These are phyloP conservation scores for Drosophila melanocephala DNA, from an alignment of 2,888 invertebrate genomes.

Conservation along the genomic window DNA sequence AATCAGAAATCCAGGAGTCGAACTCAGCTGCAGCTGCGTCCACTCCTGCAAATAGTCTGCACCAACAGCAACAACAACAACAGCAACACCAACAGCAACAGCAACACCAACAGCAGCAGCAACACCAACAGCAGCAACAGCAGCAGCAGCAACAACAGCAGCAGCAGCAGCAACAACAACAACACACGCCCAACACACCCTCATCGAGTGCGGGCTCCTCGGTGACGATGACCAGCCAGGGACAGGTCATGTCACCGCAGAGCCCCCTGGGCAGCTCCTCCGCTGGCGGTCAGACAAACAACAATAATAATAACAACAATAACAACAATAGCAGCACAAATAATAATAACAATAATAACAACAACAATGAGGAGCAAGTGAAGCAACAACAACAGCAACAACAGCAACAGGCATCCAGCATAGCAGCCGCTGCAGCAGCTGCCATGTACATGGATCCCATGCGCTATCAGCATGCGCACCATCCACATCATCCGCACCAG, in stretches of 20 bases:
- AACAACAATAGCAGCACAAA: slow-evolving; percentile 65
- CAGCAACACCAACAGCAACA: slow-evolving; percentile 82
- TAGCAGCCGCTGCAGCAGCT: slow-evolving; percentile 85
- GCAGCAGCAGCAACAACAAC: slow-evolving; percentile 79
- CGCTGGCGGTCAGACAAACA: slow-evolving; percentile 74
- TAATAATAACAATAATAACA: slow-evolving; percentile 69
- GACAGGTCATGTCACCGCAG: slow-evolving; percentile 85
- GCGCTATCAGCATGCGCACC: slow-evolving; percentile 85
- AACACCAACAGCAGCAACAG: slow-evolving; percentile 74
- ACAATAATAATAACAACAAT: slow-evolving; percentile 76
- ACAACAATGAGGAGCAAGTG: slow-evolving; percentile 81
- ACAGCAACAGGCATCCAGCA: slow-evolving; percentile 84
- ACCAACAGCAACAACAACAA: slow-evolving; percentile 82
- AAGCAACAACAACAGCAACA: slow-evolving; percentile 61
- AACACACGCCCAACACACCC: slow-evolving; percentile 83
- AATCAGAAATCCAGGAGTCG: slow-evolving; percentile 93
- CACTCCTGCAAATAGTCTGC: slow-evolving; percentile 85
- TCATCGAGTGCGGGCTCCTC: slow-evolving; percentile 85
- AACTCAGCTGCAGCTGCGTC: slow-evolving; percentile 86
- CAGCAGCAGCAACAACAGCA: slow-evolving; percentile 79
- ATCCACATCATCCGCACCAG: slow-evolving; percentile 81
- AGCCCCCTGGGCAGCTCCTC: slow-evolving; percentile 84
- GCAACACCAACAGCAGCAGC: slow-evolving; percentile 82
- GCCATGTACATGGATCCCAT: slow-evolving; percentile 86
- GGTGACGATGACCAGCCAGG: slow-evolving; percentile 84